Evolutionary conservation across 2,888 invertebrate species (phyloP).

Genomic region (Oligia strigilis): DNA sequence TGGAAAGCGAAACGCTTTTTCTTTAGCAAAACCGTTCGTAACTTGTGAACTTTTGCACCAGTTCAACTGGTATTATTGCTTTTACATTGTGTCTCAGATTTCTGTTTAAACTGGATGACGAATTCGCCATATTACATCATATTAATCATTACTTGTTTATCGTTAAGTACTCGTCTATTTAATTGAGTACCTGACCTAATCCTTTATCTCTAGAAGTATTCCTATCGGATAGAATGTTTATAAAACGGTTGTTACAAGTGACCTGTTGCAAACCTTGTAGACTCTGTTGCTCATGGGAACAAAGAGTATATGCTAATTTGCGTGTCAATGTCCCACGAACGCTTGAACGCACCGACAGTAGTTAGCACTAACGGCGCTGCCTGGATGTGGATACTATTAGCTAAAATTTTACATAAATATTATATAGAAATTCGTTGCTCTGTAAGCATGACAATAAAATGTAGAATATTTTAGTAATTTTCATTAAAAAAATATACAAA

Average conservation of each 20-base stretch:
- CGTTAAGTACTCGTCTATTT: background rate
- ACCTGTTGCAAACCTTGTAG: slow-evolving; percentile 79
- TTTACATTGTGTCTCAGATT: slow-evolving; percentile 11
- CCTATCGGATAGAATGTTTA: background rate
- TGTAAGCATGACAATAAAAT: slow-evolving; percentile 40
- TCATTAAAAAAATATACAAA: slow-evolving; percentile 3
- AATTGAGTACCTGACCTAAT: slow-evolving; percentile 30
- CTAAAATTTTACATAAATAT: slow-evolving; percentile 48
- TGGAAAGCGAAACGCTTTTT: slow-evolving; percentile 52
- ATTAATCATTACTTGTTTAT: slow-evolving; percentile 12
- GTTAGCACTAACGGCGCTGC: slow-evolving; percentile 77
- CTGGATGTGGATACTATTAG: slow-evolving; percentile 81
- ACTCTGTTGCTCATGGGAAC: slow-evolving; percentile 73
- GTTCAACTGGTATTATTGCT: slow-evolving; percentile 16
- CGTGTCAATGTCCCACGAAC: slow-evolving; percentile 82
- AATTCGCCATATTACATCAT: slow-evolving; percentile 9
- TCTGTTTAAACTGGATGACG: slow-evolving; percentile 8
- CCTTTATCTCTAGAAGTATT: slow-evolving; percentile 23
- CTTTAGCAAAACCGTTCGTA: slow-evolving; percentile 25
- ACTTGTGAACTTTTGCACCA: slow-evolving; percentile 43
- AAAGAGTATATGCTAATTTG: slow-evolving; percentile 78
- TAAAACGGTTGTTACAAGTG: slow-evolving; percentile 38
- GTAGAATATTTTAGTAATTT: slow-evolving; percentile 10
- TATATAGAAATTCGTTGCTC: slow-evolving; percentile 25
- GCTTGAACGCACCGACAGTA: slow-evolving; percentile 84